These are phyloP conservation scores for Elymnias hypermnestra DNA, from an alignment of 1,140 invertebrate genomes.

Conservation along the genomic window DNA sequence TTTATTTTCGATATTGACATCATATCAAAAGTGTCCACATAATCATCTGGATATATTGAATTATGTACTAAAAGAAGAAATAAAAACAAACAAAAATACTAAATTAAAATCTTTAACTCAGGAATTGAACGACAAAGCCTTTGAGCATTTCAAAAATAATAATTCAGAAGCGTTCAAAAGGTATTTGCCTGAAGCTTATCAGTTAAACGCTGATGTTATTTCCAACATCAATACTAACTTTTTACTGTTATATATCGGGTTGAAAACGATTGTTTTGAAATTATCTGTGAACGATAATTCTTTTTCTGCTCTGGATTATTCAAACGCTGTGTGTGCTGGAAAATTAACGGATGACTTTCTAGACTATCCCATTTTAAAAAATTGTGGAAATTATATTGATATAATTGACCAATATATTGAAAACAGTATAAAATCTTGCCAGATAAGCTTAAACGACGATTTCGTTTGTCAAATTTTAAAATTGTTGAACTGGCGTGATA, in stretches of 20 bases:
- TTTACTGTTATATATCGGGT: constrained; percentile 42
- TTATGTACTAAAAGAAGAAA: constrained; percentile 23
- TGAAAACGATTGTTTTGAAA: constrained; percentile 31
- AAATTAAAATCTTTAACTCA: constrained; percentile 13
- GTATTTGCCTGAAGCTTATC: constrained; percentile 43
- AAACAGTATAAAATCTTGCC: constrained; percentile 35
- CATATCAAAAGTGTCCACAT: constrained; percentile 40
- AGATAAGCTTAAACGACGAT: constrained; percentile 33
- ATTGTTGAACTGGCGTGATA: constrained; percentile 66
- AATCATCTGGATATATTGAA: constrained; percentile 23
- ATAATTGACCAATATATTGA: constrained; percentile 53
- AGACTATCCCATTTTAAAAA: constrained; percentile 71
- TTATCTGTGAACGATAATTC: constrained; percentile 13
- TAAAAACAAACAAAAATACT: constrained; percentile 15
- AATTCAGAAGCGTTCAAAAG: constrained; percentile 30
- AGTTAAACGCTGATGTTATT: constrained; percentile 19
- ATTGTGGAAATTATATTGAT: constrained; percentile 58
- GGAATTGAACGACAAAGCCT: constrained; percentile 30
- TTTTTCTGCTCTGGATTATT: constrained; percentile 60
- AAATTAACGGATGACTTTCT: constrained; percentile 64
- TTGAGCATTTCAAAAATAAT: constrained; percentile 14
- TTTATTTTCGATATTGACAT: constrained; percentile 33
- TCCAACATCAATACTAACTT: constrained; percentile 35
- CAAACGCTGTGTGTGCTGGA: constrained; percentile 41
- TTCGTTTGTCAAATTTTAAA: constrained; percentile 36